Conservation (phyloP, 2,113 vertebrate species). For the Erinaceus europaeus region DNA sequence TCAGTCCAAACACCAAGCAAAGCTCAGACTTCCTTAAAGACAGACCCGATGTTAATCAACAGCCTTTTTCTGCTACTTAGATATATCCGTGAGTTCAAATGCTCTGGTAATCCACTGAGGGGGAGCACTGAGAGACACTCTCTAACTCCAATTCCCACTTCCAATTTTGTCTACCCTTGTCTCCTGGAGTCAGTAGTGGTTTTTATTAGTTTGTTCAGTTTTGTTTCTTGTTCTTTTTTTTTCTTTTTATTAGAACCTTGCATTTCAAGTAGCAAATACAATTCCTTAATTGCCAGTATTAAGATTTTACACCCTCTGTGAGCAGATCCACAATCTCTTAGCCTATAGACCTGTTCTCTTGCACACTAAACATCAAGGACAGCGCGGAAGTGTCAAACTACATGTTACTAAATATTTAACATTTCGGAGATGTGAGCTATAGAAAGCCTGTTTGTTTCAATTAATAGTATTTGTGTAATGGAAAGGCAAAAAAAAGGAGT, state of each 20-base stretch:
- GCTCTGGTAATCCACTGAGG: not conserved
- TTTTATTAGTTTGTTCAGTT: too few relatives aligned
- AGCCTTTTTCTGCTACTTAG: not conserved
- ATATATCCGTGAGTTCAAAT: slow-evolving; percentile 31
- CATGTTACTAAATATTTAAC: slow-evolving; percentile 16
- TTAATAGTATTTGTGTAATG: slow-evolving; percentile 21
- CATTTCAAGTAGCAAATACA: not conserved
- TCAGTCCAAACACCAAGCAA: slow-evolving; percentile 79
- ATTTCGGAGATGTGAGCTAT: slow-evolving; percentile 15
- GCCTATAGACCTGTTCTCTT: not conserved
- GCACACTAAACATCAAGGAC: not conserved
- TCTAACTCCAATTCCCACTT: not conserved
- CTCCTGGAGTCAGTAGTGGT: not conserved
- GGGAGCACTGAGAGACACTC: not conserved
- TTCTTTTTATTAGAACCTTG: not conserved
- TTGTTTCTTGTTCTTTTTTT: too few relatives aligned
- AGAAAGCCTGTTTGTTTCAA: not conserved
- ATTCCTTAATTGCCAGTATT: not conserved
- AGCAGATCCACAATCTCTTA: not conserved
- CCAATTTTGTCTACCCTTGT: not conserved
- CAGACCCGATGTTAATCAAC: slow-evolving; percentile 39
- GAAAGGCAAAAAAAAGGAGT: slow-evolving; percentile 25
- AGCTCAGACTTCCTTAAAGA: slow-evolving; percentile 77
- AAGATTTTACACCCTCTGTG: not conserved
- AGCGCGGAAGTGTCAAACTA: not conserved